Evolutionary conservation across 1,140 invertebrate species (phyloP).

Genomic region (Phenacoccus solenopsis): DNA sequence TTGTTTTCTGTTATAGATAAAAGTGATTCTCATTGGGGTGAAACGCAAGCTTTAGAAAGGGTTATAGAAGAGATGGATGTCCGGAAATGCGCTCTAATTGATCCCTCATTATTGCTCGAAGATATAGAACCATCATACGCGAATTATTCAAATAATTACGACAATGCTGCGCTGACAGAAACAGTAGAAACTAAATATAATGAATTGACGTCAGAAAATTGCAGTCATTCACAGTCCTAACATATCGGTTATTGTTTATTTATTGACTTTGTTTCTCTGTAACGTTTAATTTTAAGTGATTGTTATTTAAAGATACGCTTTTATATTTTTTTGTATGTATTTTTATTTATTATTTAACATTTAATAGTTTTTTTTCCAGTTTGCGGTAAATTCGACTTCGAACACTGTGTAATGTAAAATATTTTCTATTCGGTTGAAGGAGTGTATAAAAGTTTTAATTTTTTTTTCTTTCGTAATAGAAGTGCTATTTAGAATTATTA

Average conservation of each 20-base stretch:
- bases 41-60: constrained; percentile 7
- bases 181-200: not conserved
- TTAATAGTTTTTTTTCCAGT: not conserved
- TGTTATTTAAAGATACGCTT: constrained; percentile 2
- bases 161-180: not conserved
- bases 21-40: not conserved
- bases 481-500: not conserved
- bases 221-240: constrained; percentile 5
- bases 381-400: not conserved
- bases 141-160: not conserved
- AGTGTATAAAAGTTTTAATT: not conserved
- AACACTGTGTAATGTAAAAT: not conserved
- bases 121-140: constrained; percentile 7
- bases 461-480: not conserved
- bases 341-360: constrained; percentile 4
- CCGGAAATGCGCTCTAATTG: not conserved
- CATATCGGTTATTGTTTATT: not conserved
- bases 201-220: not conserved
- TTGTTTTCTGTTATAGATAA: not conserved
- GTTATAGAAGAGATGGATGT: constrained; percentile 12
- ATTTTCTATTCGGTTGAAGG: not conserved
- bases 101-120: not conserved
- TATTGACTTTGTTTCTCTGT: not conserved
- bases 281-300: not conserved
- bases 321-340: constrained; percentile 4